These are phyloP conservation scores for Sesamia inferens DNA, from an alignment of 2,888 invertebrate species.

Conservation along the genomic window DNA sequence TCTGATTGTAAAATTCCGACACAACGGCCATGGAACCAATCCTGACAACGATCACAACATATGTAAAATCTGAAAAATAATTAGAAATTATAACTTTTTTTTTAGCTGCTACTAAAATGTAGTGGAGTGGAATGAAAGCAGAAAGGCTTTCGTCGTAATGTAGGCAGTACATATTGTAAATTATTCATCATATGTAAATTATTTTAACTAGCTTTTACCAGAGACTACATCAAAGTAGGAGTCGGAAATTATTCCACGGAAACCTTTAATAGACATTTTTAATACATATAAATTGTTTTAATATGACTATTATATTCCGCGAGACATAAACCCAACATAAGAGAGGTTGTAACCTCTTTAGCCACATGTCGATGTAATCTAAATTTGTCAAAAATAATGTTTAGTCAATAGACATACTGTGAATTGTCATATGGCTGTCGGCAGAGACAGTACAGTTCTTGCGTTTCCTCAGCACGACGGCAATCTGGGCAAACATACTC, in stretches of 20 bases:
- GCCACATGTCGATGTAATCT: background rate
- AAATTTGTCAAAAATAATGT: background rate
- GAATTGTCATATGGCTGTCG: conserved; percentile 99
- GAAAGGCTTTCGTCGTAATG: background rate
- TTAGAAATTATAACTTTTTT: background rate
- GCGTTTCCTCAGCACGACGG: conserved; percentile 95
- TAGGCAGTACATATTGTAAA: background rate
- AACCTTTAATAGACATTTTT: too few species aligned
- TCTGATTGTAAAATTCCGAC: conserved; percentile 98
- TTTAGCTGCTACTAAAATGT: background rate
- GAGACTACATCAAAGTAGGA: background rate
- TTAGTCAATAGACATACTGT: conserved; percentile 91
- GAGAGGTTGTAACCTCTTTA: background rate
- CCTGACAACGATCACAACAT: conserved; percentile 99
- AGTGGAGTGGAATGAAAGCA: background rate
- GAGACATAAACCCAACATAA: too few species aligned
- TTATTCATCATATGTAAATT: background rate
- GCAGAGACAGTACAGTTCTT: conserved; percentile 98
- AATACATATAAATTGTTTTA: too few species aligned
- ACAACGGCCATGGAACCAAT: conserved; percentile 99
- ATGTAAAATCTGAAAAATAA: conserved; percentile 96
- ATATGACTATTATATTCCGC: background rate
- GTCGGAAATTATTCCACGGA: too few species aligned
- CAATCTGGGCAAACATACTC: conserved; percentile 97
- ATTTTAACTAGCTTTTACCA: background rate